Evolutionary conservation across 2,113 vertebrate genomes (phyloP).

Genomic region (Corythaixoides concolor): DNA sequence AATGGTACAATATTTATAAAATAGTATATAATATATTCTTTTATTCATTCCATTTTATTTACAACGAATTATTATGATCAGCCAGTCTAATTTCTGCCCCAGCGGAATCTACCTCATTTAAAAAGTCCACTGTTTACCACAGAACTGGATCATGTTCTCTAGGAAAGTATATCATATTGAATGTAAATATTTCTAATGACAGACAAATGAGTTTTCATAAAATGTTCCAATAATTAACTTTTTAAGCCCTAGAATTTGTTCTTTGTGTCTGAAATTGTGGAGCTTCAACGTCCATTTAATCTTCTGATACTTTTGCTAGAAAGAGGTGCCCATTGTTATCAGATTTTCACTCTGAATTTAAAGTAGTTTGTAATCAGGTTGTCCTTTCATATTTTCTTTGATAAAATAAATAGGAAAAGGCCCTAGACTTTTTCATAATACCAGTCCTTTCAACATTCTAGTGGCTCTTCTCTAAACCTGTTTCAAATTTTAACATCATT

Average conservation of each 20-base stretch:
- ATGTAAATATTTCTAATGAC: not conserved
- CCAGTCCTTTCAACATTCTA: not conserved
- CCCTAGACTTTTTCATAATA: not conserved
- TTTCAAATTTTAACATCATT: not conserved
- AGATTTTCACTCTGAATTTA: constrained; percentile 8
- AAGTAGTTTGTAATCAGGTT: not conserved
- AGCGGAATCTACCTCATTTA: not conserved
- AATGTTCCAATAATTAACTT: not conserved
- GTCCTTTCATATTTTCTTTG: not conserved
- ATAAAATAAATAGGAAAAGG: not conserved
- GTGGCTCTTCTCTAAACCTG: not conserved
- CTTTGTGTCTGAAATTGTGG: not conserved
- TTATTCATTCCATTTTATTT: not conserved
- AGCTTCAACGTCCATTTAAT: not conserved
- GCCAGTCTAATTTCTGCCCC: not conserved
- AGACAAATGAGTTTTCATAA: not conserved
- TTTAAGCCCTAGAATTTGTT: not conserved
- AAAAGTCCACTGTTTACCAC: not conserved
- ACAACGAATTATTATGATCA: not conserved
- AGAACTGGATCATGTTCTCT: not conserved
- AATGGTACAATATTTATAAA: not conserved
- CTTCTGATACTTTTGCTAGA: not conserved
- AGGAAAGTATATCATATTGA: not conserved
- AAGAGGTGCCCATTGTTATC: constrained; percentile 2
- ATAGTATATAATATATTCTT: not conserved